Percentiles rank a stretch among this genome's conserved stretches.
These are phyloP conservation scores for Bolborhynchus lineola DNA, from an alignment of 2,113 vertebrate genomes.

Conservation along the genomic window DNA sequence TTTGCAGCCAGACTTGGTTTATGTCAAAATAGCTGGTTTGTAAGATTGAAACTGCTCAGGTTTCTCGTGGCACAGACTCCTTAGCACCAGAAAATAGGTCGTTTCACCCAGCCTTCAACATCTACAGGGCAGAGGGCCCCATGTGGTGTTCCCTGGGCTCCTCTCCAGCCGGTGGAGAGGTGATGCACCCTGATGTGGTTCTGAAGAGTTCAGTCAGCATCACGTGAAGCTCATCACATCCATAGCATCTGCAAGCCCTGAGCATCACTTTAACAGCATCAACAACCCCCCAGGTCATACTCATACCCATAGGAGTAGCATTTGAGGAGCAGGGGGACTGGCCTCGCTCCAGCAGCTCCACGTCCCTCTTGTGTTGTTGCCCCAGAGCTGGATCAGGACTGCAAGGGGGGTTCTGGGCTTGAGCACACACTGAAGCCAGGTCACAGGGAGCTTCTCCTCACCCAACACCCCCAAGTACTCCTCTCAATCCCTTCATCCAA, in stretches of 20 bases:
- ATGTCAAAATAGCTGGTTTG: background rate
- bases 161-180: background rate
- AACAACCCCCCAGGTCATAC: background rate
- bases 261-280: background rate
- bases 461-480: background rate
- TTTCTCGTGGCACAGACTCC: background rate
- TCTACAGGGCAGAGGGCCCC: background rate
- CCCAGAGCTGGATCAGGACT: background rate
- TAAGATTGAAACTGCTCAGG: background rate
- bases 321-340: background rate
- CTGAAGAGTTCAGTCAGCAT: background rate
- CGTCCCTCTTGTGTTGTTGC: background rate
- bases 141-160: background rate
- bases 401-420: background rate
- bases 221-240: background rate
- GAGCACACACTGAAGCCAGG: accelerated
- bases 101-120: background rate
- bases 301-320: background rate
- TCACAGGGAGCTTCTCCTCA: background rate
- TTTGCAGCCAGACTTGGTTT: accelerated
- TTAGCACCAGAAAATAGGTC: background rate
- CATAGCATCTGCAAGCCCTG: background rate
- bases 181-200: background rate
- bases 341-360: background rate
- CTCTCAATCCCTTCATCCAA: background rate